Base-by-base conservation (phyloP, 2,888 invertebrate genomes). In the Limulus polyphemus region DNA sequence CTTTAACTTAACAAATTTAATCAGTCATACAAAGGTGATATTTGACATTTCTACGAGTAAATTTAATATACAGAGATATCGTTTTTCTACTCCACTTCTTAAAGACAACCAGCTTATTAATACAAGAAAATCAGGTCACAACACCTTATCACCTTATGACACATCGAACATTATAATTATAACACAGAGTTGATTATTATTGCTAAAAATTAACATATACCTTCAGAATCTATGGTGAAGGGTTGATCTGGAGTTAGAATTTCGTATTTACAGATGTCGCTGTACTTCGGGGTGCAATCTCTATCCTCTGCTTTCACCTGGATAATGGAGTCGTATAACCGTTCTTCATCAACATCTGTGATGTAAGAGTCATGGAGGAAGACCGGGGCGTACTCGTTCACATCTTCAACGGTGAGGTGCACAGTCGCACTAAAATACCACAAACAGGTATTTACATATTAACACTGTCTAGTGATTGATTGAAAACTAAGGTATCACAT, bases 211-310 rank as follows among this genome's bases (percentile, higher is more conserved):
- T 10, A 55, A 47, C 14, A 62, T 77, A 75, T 71, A 81, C 92
- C 97, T 74, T 93, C 90, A 74, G 88, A 88, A 76, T 93, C 90
- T 73, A 97, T 90, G 60, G 84, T 83, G 77, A 97, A 97, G 0
- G 90, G 90, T 70, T 89, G 88, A 70, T 93, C 90, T 66, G 86
- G 85, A 0, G 91, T 94, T 58, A 93, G 81, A 69, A 98, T 93
- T 78, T 97, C 92, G 79, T 97, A 99, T 77, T 92, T 92, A 84
- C 98, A 98, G 60, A 98, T 92, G 75, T 93, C 92, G 1, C 92
- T 92, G 76, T 87, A 94, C 62, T 90, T 84, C 54, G 91, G 90
- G n/a, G 94, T 92, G 77, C 94, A 94, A 78, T 98, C 97, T 59
- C 88, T 82, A 76, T 98, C 98, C 0, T 86, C 84, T 4, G 98